Conservation (phyloP, 2,797 vertebrate species). For the Siniperca undulata region DNA sequence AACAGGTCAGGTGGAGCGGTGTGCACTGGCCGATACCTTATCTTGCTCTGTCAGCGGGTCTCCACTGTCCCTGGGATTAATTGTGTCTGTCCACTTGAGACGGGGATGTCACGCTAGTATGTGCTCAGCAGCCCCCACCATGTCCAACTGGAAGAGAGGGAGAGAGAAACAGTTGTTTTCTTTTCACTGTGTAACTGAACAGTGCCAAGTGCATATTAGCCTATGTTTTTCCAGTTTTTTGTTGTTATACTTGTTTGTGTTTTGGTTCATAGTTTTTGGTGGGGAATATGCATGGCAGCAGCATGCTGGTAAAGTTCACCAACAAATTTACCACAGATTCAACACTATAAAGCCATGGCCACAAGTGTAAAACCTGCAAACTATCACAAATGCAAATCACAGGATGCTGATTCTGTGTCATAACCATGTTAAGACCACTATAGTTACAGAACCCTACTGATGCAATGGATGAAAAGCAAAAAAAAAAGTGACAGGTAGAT, state of each 20-base stretch:
- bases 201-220: conserved; percentile 23
- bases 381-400: conserved; percentile 11
- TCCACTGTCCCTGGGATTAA: conserved; percentile 77
- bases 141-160: conserved; percentile 32
- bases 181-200: conserved; percentile 19
- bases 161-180: conserved; percentile 36
- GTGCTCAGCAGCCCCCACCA: conserved; percentile 55
- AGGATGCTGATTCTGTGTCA: background rate
- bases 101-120: conserved; percentile 66
- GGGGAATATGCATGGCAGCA: background rate
- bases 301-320: background rate
- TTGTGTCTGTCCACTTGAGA: conserved; percentile 77
- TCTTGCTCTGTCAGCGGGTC: conserved; percentile 79
- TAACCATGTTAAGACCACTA: background rate
- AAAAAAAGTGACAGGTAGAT: background rate
- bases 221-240: background rate
- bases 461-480: background rate
- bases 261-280: background rate
- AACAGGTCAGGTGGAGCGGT: conserved; percentile 66
- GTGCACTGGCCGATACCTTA: conserved; percentile 73
- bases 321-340: conserved; percentile 14
- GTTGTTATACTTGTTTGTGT: conserved; percentile 17
- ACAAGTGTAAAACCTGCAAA: conserved; percentile 2
- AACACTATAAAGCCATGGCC: background rate
- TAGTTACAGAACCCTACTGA: background rate